Evolutionary conservation across 1,140 invertebrate genomes (phyloP).

Genomic region (Cotesia glomerata): DNA sequence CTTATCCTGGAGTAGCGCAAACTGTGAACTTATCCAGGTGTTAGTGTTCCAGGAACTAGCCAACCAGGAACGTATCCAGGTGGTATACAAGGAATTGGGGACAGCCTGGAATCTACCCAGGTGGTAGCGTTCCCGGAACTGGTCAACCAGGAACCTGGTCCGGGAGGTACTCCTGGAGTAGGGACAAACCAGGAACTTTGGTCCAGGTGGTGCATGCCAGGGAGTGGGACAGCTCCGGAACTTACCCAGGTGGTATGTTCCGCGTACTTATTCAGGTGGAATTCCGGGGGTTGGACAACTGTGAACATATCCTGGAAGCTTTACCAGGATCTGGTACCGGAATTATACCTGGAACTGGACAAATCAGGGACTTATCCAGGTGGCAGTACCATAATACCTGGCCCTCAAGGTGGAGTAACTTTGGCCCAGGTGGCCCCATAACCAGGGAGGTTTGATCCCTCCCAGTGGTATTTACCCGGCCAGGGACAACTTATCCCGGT

Average conservation of each 20-base stretch:
- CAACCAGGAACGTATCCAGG: too few relatives aligned
- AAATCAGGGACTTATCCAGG: conserved; percentile 21
- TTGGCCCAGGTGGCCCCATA: too few relatives aligned
- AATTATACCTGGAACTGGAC: conserved; percentile 25
- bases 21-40: too few relatives aligned
- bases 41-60: too few relatives aligned
- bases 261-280: conserved; percentile 19
- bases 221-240: not conserved
- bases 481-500: conserved; percentile 3
- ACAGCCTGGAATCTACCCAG: too few relatives aligned
- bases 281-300: conserved; percentile 21
- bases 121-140: too few relatives aligned
- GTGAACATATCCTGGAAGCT: conserved; percentile 25
- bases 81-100: too few relatives aligned
- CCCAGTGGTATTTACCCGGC: not conserved
- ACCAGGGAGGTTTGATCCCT: conserved; percentile 4
- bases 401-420: not conserved
- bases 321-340: conserved; percentile 14
- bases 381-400: not conserved
- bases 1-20: too few relatives aligned
- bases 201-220: not conserved
- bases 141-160: conserved; percentile 5
- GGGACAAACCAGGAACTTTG: conserved; percentile 21
- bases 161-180: not conserved
- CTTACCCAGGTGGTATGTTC: not conserved